These are phyloP conservation scores for Meiosimyza decipiens DNA, from an alignment of 2,888 invertebrate species.

Conservation along the genomic window DNA sequence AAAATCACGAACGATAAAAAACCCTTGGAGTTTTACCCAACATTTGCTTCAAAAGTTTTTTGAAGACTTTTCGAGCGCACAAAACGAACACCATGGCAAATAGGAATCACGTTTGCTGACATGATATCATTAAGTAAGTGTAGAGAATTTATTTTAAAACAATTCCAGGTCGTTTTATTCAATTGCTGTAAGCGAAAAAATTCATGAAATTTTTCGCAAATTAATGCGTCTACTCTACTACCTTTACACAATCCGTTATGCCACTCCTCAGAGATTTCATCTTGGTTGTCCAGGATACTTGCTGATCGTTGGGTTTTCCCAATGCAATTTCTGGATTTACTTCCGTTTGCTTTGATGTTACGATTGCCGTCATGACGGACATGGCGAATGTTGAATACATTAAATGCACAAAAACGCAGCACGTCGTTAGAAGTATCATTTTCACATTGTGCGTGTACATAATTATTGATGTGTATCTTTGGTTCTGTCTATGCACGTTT, in stretches of 20 bases:
- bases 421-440: background rate
- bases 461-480: background rate
- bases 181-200: constrained; percentile 33
- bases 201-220: background rate
- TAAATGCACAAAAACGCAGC: constrained; percentile 15
- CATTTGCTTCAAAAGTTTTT: too few relatives aligned
- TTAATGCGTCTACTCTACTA: background rate
- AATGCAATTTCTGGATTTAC: constrained; percentile 5
- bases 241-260: constrained; percentile 51
- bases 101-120: constrained; percentile 72
- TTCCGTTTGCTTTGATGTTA: background rate
- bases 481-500: background rate
- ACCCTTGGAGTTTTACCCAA: too few relatives aligned
- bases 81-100: constrained; percentile 74
- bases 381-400: constrained; percentile 7
- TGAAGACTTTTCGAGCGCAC: constrained; percentile 39
- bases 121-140: constrained; percentile 72
- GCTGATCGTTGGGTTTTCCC: background rate
- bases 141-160: constrained; percentile 55
- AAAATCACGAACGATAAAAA: too few relatives aligned
- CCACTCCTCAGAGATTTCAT: constrained; percentile 50
- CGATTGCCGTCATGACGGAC: too few relatives aligned
- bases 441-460: background rate
- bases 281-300: constrained; percentile 50
- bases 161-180: constrained; percentile 63